Conservation (phyloP, 2,888 invertebrate genomes). For the Cryptops parisi region DNA sequence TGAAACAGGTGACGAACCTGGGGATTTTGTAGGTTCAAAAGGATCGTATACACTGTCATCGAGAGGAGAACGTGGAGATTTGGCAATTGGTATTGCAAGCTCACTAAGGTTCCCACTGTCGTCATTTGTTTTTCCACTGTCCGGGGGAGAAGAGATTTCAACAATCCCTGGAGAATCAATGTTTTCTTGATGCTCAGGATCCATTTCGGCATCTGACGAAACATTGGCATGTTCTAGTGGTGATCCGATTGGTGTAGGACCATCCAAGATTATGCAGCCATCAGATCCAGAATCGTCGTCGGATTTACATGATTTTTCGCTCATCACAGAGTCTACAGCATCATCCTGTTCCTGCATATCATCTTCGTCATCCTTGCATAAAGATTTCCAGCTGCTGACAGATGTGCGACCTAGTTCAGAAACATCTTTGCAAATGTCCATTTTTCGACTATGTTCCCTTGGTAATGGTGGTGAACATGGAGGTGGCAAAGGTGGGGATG, state of each 20-base stretch:
- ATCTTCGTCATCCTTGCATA: neutral
- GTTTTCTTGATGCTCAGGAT: neutral
- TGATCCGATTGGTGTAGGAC: neutral
- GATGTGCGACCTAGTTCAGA: neutral
- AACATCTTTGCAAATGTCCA: neutral
- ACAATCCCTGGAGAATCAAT: neutral
- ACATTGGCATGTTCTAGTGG: neutral
- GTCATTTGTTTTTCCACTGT: neutral
- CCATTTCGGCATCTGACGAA: neutral
- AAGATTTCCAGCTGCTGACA: constrained; percentile 1
- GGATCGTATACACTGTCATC: constrained; percentile 57
- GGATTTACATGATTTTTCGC: constrained; percentile 5
- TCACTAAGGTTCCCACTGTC: neutral
- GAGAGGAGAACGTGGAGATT: constrained; percentile 20
- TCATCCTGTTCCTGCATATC: constrained; percentile 1
- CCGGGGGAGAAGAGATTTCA: neutral
- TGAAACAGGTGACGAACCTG: constrained; percentile 31
- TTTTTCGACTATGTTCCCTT: constrained; percentile 10
- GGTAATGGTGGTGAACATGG: constrained; percentile 14
- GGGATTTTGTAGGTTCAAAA: constrained; percentile 75
- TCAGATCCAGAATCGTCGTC: neutral
- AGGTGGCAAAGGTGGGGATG: neutral
- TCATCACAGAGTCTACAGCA: neutral
- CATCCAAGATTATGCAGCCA: neutral
- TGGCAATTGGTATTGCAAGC: constrained; percentile 14